A percentile compares a stretch with the other conserved stretches of the same genome.
phyloP scores from a whole-genome alignment of 2,888 invertebrate genomes.

The Orchestes rusci region DNA sequence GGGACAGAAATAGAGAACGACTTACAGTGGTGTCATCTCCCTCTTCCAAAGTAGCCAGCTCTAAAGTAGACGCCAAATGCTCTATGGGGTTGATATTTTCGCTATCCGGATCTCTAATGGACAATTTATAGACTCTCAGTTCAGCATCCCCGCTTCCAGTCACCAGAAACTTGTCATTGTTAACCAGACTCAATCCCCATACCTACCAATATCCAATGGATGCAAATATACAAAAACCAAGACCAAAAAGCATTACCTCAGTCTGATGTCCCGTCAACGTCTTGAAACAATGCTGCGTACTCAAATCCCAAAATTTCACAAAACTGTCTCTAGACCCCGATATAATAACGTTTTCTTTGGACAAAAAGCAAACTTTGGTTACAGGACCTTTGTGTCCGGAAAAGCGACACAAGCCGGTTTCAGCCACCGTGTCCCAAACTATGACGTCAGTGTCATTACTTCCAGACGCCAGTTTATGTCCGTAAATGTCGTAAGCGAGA shows the following conservation, averaged over 20 bases:
- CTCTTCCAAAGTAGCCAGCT: conserved; percentile 50
- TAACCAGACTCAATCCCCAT: conserved; percentile 75
- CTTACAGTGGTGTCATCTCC: conserved; percentile 49
- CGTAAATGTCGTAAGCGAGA: conserved; percentile 74
- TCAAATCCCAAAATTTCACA: conserved; percentile 96
- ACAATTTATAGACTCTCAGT: conserved; percentile 77
- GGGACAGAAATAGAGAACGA: neutral
- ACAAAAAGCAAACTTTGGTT: conserved; percentile 73
- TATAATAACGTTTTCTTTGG: conserved; percentile 60
- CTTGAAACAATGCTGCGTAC: conserved; percentile 91
- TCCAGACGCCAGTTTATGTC: conserved; percentile 83
- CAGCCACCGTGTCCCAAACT: conserved; percentile 90
- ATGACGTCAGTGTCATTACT: conserved; percentile 91
- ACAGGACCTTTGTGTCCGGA: conserved; percentile 88
- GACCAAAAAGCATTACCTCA: no score
- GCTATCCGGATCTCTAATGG: conserved; percentile 44
- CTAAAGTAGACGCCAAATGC: conserved; percentile 45
- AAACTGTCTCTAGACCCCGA: conserved; percentile 89
- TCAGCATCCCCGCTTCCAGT: conserved; percentile 82
- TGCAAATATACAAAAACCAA: no score
- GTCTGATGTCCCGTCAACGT: conserved; percentile 84
- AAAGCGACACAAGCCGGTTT: conserved; percentile 81
- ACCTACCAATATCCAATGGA: conserved; percentile 55
- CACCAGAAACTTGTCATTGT: conserved; percentile 75
- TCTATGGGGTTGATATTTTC: conserved; percentile 40